A percentile compares a stretch with the other conserved stretches of the same genome.
Evolutionary conservation across 2,113 vertebrate species (phyloP).

Genomic region (Podocnemis expansa): DNA sequence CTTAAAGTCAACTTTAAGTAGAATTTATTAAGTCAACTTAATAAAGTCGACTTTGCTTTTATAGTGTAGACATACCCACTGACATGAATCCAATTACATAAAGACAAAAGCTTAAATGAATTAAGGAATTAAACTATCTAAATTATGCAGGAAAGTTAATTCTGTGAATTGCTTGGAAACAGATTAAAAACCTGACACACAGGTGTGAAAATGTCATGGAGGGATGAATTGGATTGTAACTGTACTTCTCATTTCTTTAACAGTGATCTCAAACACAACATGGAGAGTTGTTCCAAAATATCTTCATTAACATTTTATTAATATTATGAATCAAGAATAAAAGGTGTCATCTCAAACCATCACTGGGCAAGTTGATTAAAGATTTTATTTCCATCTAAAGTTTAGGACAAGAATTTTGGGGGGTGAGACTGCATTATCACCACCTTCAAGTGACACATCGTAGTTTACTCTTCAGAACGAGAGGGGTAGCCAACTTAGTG

Average conservation of each 20-base stretch:
- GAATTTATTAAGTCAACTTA: too few relatives aligned
- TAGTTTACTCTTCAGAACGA: slow-evolving; percentile 4
- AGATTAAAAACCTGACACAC: not conserved
- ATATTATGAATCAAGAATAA: slow-evolving; percentile 17
- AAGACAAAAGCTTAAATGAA: not conserved
- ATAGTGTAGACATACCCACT: too few relatives aligned
- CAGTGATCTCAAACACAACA: slow-evolving; percentile 9
- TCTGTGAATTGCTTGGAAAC: not conserved
- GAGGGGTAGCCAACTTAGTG: too few relatives aligned
- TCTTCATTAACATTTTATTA: not conserved
- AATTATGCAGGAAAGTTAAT: not conserved
- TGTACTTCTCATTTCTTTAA: not conserved
- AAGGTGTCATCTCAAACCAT: not conserved
- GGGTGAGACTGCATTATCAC: not conserved
- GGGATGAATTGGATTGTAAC: slow-evolving; percentile 3
- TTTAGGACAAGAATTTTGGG: not conserved
- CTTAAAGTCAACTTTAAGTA: too few relatives aligned
- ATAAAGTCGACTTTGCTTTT: too few relatives aligned
- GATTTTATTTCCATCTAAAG: slow-evolving; percentile 2
- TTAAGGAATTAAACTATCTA: not conserved
- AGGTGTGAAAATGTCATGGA: slow-evolving; percentile 4
- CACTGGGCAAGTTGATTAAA: slow-evolving; percentile 6
- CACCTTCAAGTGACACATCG: not conserved
- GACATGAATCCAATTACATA: not conserved
- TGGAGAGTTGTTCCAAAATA: slow-evolving; percentile 1